Evolutionary conservation across 2,888 invertebrate genomes (phyloP).

Genomic region (Drosophila suboccidentalis): DNA sequence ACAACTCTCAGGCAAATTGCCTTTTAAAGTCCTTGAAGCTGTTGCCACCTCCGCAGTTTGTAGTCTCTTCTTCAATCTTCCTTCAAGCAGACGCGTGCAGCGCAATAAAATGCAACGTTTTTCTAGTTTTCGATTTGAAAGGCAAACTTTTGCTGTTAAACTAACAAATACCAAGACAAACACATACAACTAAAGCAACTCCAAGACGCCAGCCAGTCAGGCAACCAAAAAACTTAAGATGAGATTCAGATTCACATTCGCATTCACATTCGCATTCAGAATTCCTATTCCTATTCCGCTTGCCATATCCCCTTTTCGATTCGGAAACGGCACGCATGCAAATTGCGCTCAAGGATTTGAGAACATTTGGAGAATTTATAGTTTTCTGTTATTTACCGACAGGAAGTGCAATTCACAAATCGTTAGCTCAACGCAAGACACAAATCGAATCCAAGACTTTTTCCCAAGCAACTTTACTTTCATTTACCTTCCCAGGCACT

Average conservation of each 20-base stretch:
- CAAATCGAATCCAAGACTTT: conserved; percentile 58
- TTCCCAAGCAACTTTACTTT: conserved; percentile 6
- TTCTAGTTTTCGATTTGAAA: conserved; percentile 78
- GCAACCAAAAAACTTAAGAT: conserved; percentile 32
- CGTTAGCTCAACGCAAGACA: conserved; percentile 70
- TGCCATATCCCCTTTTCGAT: conserved; percentile 31
- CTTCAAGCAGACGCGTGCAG: conserved; percentile 29
- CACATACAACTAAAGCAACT: conserved; percentile 23
- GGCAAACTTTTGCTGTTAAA: conserved; percentile 83
- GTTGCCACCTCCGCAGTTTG: conserved; percentile 46
- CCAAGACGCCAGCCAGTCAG: conserved; percentile 59
- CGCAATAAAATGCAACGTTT: conserved; percentile 70
- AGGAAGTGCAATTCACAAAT: conserved; percentile 83
- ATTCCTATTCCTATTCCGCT: conserved; percentile 14
- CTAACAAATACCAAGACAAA: conserved; percentile 69
- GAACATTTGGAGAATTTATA: conserved; percentile 77
- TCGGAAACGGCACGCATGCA: conserved; percentile 69
- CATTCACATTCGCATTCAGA: conserved; percentile 6
- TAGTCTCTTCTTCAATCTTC: conserved; percentile 1
- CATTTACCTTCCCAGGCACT: conserved; percentile 38
- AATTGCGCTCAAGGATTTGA: conserved; percentile 67
- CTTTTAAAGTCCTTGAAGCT: conserved; percentile 76
- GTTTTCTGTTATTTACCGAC: conserved; percentile 78
- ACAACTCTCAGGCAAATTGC: conserved; percentile 63
- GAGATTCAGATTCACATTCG: conserved; percentile 37